phyloP scores from a whole-genome alignment of 2,888 invertebrate species.

The Gryllus longicercus region DNA sequence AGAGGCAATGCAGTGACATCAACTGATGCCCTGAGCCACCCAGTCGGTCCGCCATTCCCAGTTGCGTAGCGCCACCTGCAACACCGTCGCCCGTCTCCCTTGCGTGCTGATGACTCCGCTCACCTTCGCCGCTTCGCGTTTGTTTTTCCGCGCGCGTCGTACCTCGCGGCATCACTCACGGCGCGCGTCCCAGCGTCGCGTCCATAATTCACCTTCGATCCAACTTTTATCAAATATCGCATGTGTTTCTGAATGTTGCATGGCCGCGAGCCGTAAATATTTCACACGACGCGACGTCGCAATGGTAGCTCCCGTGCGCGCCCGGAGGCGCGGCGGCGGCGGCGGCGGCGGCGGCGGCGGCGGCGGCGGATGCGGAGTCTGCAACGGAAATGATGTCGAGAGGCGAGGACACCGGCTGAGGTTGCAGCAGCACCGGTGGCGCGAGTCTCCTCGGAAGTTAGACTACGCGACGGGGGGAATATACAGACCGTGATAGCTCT shows the following conservation, averaged over 20 bases:
- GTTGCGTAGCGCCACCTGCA: background rate
- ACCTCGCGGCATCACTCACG: background rate
- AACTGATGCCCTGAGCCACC: background rate
- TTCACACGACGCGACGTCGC: background rate
- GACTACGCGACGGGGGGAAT: too few species aligned
- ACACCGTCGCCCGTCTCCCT: background rate
- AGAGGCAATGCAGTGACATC: too few species aligned
- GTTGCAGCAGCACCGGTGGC: too few species aligned
- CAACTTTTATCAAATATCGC: conserved; percentile 2
- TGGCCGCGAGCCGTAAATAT: conserved; percentile 6
- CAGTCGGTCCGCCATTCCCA: background rate
- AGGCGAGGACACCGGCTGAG: too few species aligned
- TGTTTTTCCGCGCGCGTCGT: too few species aligned
- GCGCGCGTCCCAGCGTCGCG: background rate
- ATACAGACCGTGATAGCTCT: too few species aligned
- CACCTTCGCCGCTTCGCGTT: too few species aligned
- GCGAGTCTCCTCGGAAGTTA: too few species aligned
- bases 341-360: too few species aligned
- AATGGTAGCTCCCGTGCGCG: background rate
- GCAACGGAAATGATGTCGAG: too few species aligned
- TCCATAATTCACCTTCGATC: conserved; percentile 6
- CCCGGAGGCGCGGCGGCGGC: too few species aligned
- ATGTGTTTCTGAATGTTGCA: conserved; percentile 17
- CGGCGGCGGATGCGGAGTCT: too few species aligned
- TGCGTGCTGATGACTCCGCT: background rate